These are phyloP conservation scores for Hedychridium roseum DNA, from an alignment of 2,888 invertebrate genomes.

Conservation along the genomic window DNA sequence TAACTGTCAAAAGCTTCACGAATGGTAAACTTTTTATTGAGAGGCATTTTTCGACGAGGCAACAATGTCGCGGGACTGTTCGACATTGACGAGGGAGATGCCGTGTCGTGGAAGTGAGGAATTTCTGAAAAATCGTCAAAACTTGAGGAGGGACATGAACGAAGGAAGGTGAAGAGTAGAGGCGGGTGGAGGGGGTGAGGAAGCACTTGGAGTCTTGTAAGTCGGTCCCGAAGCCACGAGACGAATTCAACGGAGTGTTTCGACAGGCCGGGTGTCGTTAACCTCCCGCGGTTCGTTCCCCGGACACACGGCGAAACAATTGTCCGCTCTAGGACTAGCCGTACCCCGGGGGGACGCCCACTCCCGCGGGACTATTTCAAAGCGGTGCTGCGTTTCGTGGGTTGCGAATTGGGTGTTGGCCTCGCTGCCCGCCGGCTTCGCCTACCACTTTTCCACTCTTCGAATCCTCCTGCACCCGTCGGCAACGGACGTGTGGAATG, in stretches of 20 bases:
- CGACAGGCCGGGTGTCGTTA: constrained; percentile 58
- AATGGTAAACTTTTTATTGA: too few relatives aligned
- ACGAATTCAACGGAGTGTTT: constrained; percentile 55
- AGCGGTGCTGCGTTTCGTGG: constrained; percentile 29
- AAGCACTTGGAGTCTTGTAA: constrained; percentile 28
- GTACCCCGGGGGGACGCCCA: constrained; percentile 17
- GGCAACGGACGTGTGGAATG: constrained; percentile 30
- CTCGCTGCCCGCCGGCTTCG: constrained; percentile 26
- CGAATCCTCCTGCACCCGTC: constrained; percentile 14
- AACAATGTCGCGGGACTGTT: too few relatives aligned
- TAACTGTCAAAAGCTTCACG: too few relatives aligned
- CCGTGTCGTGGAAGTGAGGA: too few relatives aligned
- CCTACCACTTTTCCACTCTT: not conserved
- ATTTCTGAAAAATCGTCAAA: too few relatives aligned
- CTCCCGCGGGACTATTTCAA: constrained; percentile 38
- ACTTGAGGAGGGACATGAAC: not conserved
- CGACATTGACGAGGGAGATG: too few relatives aligned
- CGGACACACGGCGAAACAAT: constrained; percentile 44
- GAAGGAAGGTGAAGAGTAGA: constrained; percentile 1
- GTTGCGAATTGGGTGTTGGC: constrained; percentile 57
- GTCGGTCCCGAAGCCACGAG: constrained; percentile 41
- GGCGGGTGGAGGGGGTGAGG: constrained; percentile 4
- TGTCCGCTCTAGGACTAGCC: constrained; percentile 47
- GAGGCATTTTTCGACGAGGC: too few relatives aligned
- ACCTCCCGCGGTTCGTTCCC: constrained; percentile 47